Conservation (phyloP, 2,113 vertebrate species). For the Serinus canaria region DNA sequence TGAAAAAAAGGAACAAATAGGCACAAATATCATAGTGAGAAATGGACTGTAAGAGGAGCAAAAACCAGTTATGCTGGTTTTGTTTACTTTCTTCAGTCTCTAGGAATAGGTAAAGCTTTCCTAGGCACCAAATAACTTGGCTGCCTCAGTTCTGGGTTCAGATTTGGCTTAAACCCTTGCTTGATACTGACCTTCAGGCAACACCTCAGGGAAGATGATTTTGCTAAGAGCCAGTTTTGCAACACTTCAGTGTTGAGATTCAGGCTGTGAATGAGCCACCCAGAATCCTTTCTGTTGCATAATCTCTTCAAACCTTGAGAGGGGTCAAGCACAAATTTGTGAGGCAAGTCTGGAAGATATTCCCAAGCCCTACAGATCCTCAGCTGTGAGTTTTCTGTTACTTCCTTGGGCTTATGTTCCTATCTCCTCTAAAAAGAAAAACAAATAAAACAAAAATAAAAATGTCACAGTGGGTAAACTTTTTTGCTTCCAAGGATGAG, state of each 20-base stretch:
- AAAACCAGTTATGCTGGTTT: neutral
- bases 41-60: neutral
- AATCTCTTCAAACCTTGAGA: neutral
- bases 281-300: neutral
- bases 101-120: neutral
- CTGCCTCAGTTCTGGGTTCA: neutral
- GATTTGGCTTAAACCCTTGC: neutral
- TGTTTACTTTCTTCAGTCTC: neutral
- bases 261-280: neutral
- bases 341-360: neutral
- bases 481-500: neutral
- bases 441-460: neutral
- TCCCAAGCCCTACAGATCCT: neutral
- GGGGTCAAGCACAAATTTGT: neutral
- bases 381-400: neutral
- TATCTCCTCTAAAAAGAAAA: neutral
- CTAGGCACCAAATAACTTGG: neutral
- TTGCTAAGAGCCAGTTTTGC: neutral
- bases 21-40: neutral
- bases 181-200: neutral
- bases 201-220: neutral
- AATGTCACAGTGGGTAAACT: neutral
- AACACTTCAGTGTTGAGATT: neutral
- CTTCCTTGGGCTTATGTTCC: neutral
- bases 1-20: neutral